phyloP scores from a whole-genome alignment of 35 echinoderm and acorn worm species.

The Lytechinus pictus region DNA sequence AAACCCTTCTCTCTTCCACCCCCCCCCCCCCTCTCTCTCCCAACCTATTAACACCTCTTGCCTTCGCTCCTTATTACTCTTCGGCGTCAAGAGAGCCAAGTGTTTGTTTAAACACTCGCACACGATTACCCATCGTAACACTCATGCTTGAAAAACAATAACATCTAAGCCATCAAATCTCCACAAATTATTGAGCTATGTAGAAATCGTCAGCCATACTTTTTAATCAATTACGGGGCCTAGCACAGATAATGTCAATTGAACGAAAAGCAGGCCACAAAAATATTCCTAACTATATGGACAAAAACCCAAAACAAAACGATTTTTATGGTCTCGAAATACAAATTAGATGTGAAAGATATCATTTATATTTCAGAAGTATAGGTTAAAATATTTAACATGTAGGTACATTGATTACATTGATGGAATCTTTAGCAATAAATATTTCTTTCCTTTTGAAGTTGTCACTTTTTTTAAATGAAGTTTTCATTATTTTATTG shows the following conservation, averaged over 20 bases:
- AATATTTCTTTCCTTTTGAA: not conserved
- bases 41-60: constrained; percentile 35
- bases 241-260: no score
- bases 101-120: constrained; percentile 18
- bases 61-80: not conserved
- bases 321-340: no score
- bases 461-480: not conserved
- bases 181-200: not conserved
- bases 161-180: not conserved
- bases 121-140: not conserved
- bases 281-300: no score
- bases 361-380: no score
- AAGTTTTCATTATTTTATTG: no score
- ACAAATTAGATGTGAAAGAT: no score
- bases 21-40: not conserved
- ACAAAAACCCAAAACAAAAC: no score
- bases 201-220: not conserved
- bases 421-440: no score
- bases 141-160: not conserved
- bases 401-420: no score
- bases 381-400: no score
- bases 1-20: not conserved
- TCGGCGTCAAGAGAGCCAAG: not conserved
- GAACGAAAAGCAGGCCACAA: no score
- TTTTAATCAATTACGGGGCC: not conserved